phyloP scores from a whole-genome alignment of 2,888 invertebrate genomes.

The Apodemia hepburni region DNA sequence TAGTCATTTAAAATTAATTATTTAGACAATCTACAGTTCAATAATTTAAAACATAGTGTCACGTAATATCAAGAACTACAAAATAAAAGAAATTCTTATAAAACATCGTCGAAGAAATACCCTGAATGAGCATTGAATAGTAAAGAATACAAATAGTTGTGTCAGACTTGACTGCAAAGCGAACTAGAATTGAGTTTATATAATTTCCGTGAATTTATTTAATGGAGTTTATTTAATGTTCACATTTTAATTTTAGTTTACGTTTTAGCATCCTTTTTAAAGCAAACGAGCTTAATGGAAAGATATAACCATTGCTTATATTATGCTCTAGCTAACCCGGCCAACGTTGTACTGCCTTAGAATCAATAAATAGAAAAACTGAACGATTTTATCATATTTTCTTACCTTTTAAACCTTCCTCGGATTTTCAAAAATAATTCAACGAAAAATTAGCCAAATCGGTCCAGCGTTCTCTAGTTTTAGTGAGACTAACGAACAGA shows the following conservation, averaged over 20 bases:
- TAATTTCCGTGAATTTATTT: neutral
- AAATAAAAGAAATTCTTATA: neutral
- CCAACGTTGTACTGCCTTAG: too few species aligned
- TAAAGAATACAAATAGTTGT: slow-evolving; percentile 6
- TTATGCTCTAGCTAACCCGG: too few species aligned
- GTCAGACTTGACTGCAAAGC: neutral
- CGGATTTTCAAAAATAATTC: too few species aligned
- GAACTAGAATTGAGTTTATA: neutral
- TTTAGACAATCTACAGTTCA: neutral
- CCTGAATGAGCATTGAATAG: neutral
- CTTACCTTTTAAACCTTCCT: too few species aligned
- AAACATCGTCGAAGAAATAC: neutral
- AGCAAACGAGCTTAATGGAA: too few species aligned
- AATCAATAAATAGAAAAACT: too few species aligned
- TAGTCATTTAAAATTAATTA: neutral
- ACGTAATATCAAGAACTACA: neutral
- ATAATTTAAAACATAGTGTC: neutral
- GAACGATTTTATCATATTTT: too few species aligned
- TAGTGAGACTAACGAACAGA: too few species aligned
- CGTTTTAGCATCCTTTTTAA: neutral
- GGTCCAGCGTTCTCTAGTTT: too few species aligned
- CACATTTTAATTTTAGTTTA: neutral
- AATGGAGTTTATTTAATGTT: neutral
- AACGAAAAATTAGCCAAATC: too few species aligned
- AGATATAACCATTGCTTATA: too few species aligned